Base-by-base conservation (phyloP, 2,113 vertebrate species). In the Oostethus manadensis region DNA sequence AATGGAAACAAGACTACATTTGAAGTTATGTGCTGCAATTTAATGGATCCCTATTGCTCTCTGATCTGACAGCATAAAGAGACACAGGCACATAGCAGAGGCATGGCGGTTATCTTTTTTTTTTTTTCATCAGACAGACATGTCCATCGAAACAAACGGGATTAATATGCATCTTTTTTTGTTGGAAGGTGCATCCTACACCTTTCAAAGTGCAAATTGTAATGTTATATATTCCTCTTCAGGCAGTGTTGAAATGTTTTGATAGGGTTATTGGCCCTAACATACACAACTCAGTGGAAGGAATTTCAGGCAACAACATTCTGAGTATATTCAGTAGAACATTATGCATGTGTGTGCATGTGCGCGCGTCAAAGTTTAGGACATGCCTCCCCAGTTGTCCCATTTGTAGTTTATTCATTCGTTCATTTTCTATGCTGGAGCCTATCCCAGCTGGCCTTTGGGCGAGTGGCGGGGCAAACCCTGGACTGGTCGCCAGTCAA, bases 181-280 rank as follows among this genome's bases (percentile, higher is more conserved):
- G 50, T 51, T 23, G 17, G 5, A 14, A 13, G 38, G 38, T 42
- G 48, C 22, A 50, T 50, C 22, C 18, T 8, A 5, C 29, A 33
- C 29, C 5, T 33, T 33, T 4, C 29, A 33, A 4, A 33, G 3
- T 62, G 50, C 66, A 60, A 56, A 33, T 66, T 57, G 66, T n/a
- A 56, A 50, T 48, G 29, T 64, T 76, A 68, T 77, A 77, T 71
- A 80, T 74, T 78, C 51, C 57, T 69, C 70, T 23, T 35, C 62
- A 51, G 47, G 78, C 76, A 22, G 42, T 43, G 57, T 53, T 83
- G 81, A 85, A 82, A 80, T 84, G 79, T 86, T 89, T 81, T 86
- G 83, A 88, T 79, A 86, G 74, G 58, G 57, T 13, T 64, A 79
- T 73, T 79, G 79, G 79, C 63, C 56, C 58, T 74, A 79, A 66